Evolutionary conservation across 2,888 invertebrate genomes (phyloP), one percentile per base, ranked within the genome.

Genomic region (Nebria brevicollis): DNA sequence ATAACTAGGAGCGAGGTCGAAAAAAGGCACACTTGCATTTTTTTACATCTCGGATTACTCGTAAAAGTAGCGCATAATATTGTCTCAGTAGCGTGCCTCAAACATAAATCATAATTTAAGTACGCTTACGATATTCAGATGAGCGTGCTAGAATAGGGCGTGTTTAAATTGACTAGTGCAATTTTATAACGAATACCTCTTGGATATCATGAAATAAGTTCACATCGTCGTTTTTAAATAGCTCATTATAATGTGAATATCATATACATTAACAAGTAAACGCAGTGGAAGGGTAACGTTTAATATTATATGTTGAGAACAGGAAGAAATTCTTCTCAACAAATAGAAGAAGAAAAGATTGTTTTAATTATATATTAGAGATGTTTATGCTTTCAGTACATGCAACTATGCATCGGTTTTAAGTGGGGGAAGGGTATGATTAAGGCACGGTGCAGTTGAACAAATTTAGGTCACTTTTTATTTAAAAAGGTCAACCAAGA

Each of bases 331-430:
- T 43, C 54, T 54, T 11, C 54, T 54, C 34, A 34, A 34, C 2
- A 34, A 34, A 34, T 34, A 34, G 34, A 34, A 34, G 34, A 1
- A 34, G 6, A 34, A 25, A 15, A 72, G 41, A 34, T 5, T 72
- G 72, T 34, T 34, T n/a, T 72, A 72, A 72, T 13, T 72, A 72
- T 34, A 72, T 15, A 13, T 72, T 26, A 4, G 26, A 26, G 26
- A 5, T 72, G 34, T 34, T 34, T 13, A 15, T 72, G 25, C 20
- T 5, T 13, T 26, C 41, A 34, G 34, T 34, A 34, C 34, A 34
- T 34, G 34, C 34, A 34, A 34, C 34, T 34, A 34, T 34, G 5
- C 5, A 34, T 34, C 2, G 1, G 5, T 34, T 34, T 4, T 2
- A 34, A 1, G 34, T 34, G 34, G 5, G 34, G 34, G 5, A 4